Evolutionary conservation across 2,797 vertebrate species (phyloP).

Genomic region (Acrossocheilus fasciatus): DNA sequence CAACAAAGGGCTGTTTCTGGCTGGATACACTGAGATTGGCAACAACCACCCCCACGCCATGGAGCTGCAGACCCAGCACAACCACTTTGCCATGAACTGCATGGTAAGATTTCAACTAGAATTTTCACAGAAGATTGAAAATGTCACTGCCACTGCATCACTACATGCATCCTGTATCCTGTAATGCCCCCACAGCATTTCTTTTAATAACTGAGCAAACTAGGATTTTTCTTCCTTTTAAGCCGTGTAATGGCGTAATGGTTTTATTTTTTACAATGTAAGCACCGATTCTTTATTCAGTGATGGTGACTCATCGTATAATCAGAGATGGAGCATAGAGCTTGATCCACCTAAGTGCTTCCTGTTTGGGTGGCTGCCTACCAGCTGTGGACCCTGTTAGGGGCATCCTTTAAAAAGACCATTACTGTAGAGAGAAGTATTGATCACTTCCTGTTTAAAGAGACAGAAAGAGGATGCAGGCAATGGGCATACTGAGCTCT

Average conservation of each 20-base stretch:
- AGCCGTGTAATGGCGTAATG: neutral
- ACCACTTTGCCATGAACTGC: slow-evolving; percentile 99
- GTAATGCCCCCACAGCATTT: neutral
- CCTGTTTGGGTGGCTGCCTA: slow-evolving; percentile 44
- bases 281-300: slow-evolving; percentile 21
- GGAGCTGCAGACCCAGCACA: slow-evolving; percentile 99
- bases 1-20: slow-evolving; percentile 99
- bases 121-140: slow-evolving; percentile 1
- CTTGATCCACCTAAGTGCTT: slow-evolving; percentile 43
- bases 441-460: slow-evolving; percentile 53
- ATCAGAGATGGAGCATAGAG: slow-evolving; percentile 39
- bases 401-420: slow-evolving; percentile 38
- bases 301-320: slow-evolving; percentile 34
- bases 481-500: slow-evolving; percentile 17
- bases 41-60: slow-evolving; percentile 95
- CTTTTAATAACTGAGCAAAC: neutral
- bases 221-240: neutral
- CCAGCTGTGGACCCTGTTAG: slow-evolving; percentile 33
- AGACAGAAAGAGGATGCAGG: slow-evolving; percentile 26
- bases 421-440: slow-evolving; percentile 33
- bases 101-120: slow-evolving; percentile 82
- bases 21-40: slow-evolving; percentile 97
- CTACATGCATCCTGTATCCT: neutral
- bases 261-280: neutral
- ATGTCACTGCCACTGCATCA: neutral